These are phyloP conservation scores for Habrosyne pyritoides DNA, from an alignment of 2,888 invertebrate species.

Conservation along the genomic window DNA sequence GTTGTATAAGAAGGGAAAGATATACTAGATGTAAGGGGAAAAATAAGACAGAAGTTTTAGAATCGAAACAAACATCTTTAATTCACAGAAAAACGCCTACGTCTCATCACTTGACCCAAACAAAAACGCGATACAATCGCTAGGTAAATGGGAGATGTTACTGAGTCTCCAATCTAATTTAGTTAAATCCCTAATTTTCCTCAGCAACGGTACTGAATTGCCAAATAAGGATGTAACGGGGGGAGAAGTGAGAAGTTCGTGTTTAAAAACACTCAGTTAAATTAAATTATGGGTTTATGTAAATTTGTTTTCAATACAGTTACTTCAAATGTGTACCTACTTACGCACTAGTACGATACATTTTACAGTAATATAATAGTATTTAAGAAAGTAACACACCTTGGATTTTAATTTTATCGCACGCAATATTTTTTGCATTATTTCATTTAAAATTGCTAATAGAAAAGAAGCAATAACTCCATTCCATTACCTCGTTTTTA, in stretches of 20 bases:
- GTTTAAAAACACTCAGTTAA: neutral
- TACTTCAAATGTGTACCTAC: too few relatives aligned
- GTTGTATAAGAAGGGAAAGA: too few relatives aligned
- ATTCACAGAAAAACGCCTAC: neutral
- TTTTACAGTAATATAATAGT: too few relatives aligned
- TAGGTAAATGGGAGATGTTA: slow-evolving; percentile 44
- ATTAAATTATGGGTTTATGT: neutral
- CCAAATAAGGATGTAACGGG: neutral
- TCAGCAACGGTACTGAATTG: slow-evolving; percentile 12
- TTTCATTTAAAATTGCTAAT: too few relatives aligned
- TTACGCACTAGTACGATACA: too few relatives aligned
- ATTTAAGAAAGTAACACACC: too few relatives aligned
- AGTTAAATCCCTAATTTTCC: slow-evolving; percentile 55
- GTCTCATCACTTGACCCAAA: slow-evolving; percentile 16
- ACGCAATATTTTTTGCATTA: too few relatives aligned
- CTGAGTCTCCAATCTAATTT: slow-evolving; percentile 51
- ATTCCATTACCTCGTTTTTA: too few relatives aligned
- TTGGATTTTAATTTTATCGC: too few relatives aligned
- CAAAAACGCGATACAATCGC: slow-evolving; percentile 39
- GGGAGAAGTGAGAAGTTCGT: neutral
- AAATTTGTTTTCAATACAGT: neutral
- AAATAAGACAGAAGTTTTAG: too few relatives aligned
- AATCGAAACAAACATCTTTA: neutral
- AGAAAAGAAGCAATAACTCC: too few relatives aligned
- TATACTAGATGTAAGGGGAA: too few relatives aligned